Evolutionary conservation across 2,797 vertebrate species (phyloP).

Genomic region (Cichlasoma orientale): DNA sequence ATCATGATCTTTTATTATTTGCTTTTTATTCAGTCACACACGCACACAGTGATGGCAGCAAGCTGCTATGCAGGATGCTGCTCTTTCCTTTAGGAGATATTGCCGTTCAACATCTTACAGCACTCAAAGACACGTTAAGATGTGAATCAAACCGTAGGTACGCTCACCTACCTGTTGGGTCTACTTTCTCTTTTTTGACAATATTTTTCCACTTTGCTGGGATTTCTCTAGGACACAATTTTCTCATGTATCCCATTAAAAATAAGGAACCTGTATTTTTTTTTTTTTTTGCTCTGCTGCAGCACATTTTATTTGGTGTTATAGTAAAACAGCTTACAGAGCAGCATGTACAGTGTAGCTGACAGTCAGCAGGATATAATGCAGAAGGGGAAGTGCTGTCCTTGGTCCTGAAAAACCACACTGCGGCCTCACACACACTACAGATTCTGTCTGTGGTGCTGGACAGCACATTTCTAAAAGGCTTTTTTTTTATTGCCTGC

Average conservation of each 20-base stretch:
- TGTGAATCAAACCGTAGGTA: not conserved
- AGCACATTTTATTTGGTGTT: constrained; percentile 7
- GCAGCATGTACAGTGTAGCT: constrained; percentile 12
- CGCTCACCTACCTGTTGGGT: not conserved
- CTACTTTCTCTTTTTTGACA: not conserved
- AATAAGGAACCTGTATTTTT: not conserved
- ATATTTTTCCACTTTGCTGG: not conserved
- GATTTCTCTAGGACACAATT: not conserved
- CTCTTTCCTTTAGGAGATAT: not conserved
- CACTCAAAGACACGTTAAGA: not conserved
- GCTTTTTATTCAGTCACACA: not conserved
- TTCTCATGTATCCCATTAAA: not conserved
- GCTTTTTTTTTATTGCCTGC: constrained; percentile 34
- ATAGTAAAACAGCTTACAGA: constrained; percentile 22
- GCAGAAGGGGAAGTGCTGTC: constrained; percentile 39
- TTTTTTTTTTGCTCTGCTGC: not conserved
- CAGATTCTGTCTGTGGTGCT: constrained; percentile 39
- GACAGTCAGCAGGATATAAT: constrained; percentile 28
- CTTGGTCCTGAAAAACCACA: constrained; percentile 53
- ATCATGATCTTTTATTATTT: not conserved
- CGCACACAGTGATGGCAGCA: not conserved
- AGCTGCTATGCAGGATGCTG: not conserved
- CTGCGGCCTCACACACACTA: not conserved
- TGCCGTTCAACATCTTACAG: not conserved
- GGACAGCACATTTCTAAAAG: constrained; percentile 25